phyloP scores from a whole-genome alignment of 2,797 vertebrate genomes.

The Parauchenoglanis ngamensis region DNA sequence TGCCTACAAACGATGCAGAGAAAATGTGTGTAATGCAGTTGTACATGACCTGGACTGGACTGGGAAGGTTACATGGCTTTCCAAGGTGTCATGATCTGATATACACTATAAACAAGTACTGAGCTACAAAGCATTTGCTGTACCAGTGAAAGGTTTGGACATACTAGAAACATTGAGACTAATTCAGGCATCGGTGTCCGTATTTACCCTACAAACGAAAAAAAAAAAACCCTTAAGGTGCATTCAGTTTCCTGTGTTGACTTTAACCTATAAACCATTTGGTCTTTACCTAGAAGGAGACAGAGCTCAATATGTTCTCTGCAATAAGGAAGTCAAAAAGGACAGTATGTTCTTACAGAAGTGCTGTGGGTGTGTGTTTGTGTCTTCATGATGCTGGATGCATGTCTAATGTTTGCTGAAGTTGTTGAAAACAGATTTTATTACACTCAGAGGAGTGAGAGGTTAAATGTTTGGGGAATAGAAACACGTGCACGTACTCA shows the following conservation, averaged over 20 bases:
- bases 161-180: neutral
- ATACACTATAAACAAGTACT: neutral
- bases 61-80: neutral
- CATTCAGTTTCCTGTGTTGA: neutral
- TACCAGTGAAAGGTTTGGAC: neutral
- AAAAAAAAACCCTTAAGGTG: neutral
- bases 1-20: conserved; percentile 74
- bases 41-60: too few relatives aligned
- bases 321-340: conserved; percentile 37
- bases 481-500: neutral
- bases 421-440: conserved; percentile 31
- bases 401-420: neutral
- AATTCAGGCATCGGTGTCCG: neutral
- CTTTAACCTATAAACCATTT: conserved; percentile 1
- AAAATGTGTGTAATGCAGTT: neutral
- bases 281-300: neutral
- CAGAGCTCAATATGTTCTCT: conserved; percentile 7
- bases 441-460: conserved; percentile 27
- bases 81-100: neutral
- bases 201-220: neutral
- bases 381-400: neutral
- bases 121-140: neutral
- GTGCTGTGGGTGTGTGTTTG: neutral
- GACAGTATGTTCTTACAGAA: conserved; percentile 42
- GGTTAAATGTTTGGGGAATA: neutral